Conservation (phyloP, 1,140 invertebrate species). For the Melanaphis sacchari region DNA sequence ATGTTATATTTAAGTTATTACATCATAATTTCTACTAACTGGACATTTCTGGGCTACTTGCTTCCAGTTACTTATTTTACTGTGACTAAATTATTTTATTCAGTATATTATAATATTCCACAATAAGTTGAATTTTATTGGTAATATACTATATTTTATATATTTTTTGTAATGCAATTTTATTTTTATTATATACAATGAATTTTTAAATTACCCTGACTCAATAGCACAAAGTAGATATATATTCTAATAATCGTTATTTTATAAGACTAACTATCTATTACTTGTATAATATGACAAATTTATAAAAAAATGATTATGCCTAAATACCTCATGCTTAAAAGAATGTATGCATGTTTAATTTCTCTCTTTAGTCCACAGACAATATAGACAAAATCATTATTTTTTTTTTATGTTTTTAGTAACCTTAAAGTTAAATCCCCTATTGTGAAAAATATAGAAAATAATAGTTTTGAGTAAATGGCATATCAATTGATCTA, state of each 20-base stretch:
- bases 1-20: constrained; percentile 10
- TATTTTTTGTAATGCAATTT: background rate
- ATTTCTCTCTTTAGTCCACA: too few species aligned
- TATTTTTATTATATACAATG: background rate
- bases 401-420: too few species aligned
- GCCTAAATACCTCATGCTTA: background rate
- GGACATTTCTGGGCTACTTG: constrained; percentile 35
- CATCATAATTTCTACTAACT: constrained; percentile 34
- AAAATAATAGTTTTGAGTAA: too few species aligned
- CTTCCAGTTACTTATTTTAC: background rate
- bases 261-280: background rate
- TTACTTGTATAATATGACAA: background rate
- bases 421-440: too few species aligned
- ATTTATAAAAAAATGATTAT: background rate
- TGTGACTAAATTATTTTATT: background rate
- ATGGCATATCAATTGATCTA: too few species aligned
- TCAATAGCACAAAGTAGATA: background rate
- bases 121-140: background rate
- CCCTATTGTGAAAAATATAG: too few species aligned
- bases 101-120: background rate
- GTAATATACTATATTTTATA: background rate
- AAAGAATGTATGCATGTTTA: too few species aligned
- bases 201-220: background rate
- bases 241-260: background rate
- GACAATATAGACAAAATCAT: too few species aligned